These are phyloP conservation scores for Penaeus vannamei DNA, from an alignment of 1,140 invertebrate genomes.

Conservation along the genomic window DNA sequence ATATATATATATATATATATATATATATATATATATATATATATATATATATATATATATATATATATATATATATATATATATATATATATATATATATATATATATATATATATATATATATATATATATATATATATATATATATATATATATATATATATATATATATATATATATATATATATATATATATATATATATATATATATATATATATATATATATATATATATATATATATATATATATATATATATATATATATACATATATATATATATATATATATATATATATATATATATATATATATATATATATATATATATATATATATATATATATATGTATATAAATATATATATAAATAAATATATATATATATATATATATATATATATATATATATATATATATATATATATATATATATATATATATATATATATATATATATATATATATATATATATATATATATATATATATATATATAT, in stretches of 20 bases:
- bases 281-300: slow-evolving; percentile 30
- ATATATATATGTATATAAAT: slow-evolving; percentile 12
- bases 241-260: slow-evolving; percentile 41
- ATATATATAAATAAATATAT: slow-evolving; percentile 1
- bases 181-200: slow-evolving; percentile 27
- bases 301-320: slow-evolving; percentile 26
- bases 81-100: too few species aligned
- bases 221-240: slow-evolving; percentile 39
- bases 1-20: too few species aligned
- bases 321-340: slow-evolving; percentile 21
- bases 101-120: slow-evolving; percentile 29
- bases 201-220: slow-evolving; percentile 35
- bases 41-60: too few species aligned
- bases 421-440: background rate
- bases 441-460: slow-evolving; percentile 31
- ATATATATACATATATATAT: slow-evolving; percentile 39
- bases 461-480: slow-evolving; percentile 29
- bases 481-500: too few species aligned
- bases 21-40: too few species aligned
- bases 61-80: too few species aligned
- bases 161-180: slow-evolving; percentile 36
- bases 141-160: slow-evolving; percentile 14
- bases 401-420: slow-evolving; percentile 8
- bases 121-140: background rate
- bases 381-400: slow-evolving; percentile 30